Evolutionary conservation across 2,113 vertebrate species (phyloP).

Genomic region (Cacatua alba): DNA sequence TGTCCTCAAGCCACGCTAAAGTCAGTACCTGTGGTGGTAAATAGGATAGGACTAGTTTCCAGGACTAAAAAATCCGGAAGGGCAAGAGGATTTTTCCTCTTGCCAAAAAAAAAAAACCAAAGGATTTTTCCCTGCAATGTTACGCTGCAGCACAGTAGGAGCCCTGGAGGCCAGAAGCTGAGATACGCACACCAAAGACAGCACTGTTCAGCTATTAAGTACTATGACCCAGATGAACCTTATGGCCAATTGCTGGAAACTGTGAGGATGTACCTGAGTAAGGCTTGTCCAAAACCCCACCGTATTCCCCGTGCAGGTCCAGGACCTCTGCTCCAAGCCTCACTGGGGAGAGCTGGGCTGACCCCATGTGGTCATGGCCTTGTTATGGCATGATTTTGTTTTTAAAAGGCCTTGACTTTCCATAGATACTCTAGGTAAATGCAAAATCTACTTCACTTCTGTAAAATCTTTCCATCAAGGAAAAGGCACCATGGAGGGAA

Average conservation of each 20-base stretch:
- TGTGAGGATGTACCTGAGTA: not conserved
- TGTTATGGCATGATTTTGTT: rapidly evolving
- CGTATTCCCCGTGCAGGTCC: rapidly evolving
- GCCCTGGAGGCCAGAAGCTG: not conserved
- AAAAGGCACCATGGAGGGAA: rapidly evolving
- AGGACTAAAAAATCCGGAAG: not conserved
- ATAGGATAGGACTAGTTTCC: not conserved
- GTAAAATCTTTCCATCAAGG: rapidly evolving
- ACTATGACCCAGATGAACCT: not conserved
- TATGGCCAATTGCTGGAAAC: rapidly evolving
- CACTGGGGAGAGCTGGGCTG: conserved; percentile 25
- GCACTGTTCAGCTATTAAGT: not conserved
- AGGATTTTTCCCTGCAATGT: not conserved
- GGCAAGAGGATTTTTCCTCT: not conserved
- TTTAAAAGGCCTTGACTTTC: not conserved
- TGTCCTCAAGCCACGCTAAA: not conserved
- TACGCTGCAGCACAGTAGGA: rapidly evolving
- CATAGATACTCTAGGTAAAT: rapidly evolving
- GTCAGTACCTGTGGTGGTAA: not conserved
- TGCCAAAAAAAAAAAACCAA: not conserved
- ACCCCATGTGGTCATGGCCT: not conserved
- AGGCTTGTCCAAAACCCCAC: not conserved
- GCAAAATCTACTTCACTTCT: not conserved
- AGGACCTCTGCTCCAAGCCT: not conserved
- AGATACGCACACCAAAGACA: rapidly evolving